Evolutionary conservation across 1,140 invertebrate species (phyloP).

Genomic region (Caenorhabditis remanei): DNA sequence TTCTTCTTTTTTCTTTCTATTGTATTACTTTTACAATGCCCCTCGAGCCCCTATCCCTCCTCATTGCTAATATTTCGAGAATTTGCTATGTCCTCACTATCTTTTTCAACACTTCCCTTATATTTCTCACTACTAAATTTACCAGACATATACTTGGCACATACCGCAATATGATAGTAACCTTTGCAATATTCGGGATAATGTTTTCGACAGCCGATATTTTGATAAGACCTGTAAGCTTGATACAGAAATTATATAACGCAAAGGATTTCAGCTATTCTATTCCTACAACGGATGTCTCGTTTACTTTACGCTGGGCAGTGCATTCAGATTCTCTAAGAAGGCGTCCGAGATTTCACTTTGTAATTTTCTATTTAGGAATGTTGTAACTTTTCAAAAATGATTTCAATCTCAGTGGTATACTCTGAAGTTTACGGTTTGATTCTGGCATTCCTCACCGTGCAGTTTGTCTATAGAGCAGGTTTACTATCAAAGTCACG

Average conservation of each 20-base stretch:
- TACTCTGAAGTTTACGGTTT: neutral
- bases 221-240: neutral
- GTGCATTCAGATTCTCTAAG: neutral
- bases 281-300: neutral
- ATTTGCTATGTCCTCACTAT: conserved; percentile 1
- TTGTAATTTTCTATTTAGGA: neutral
- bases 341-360: neutral
- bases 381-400: neutral
- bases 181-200: neutral
- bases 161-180: neutral
- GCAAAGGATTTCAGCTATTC: neutral
- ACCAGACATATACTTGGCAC: neutral
- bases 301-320: neutral
- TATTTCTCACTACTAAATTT: neutral
- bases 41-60: neutral
- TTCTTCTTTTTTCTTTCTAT: too few species aligned
- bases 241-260: neutral
- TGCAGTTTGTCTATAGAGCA: conserved; percentile 5
- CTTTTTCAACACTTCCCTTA: neutral
- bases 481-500: neutral
- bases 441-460: neutral
- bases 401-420: neutral
- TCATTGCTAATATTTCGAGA: neutral
- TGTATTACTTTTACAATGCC: too few species aligned
- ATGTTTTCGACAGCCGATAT: neutral